These are phyloP conservation scores for Macrosoma leucophasiata DNA, from an alignment of 2,888 invertebrate species.

Conservation along the genomic window DNA sequence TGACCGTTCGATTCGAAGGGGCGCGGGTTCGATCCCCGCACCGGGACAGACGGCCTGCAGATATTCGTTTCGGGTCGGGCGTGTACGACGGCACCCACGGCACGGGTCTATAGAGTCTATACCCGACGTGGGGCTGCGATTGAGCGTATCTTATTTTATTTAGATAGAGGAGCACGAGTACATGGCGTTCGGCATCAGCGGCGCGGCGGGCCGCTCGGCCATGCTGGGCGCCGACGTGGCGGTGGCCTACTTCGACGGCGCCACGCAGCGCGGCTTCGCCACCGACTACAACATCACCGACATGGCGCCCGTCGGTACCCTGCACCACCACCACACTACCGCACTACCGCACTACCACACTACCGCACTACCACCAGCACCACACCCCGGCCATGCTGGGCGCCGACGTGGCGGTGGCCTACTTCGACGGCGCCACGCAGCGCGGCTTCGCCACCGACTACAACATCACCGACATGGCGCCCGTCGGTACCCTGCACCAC, in stretches of 20 bases:
- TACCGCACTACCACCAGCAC: too few relatives aligned
- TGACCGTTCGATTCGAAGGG: too few relatives aligned
- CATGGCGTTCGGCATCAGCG: constrained; percentile 92
- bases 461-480: constrained; percentile 87
- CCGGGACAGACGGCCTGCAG: too few relatives aligned
- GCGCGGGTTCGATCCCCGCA: too few relatives aligned
- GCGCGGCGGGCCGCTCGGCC: constrained; percentile 79
- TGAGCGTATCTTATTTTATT: neutral
- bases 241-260: constrained; percentile 82
- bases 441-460: constrained; percentile 88
- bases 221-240: constrained; percentile 93
- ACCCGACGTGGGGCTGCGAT: neutral
- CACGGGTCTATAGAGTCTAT: neutral
- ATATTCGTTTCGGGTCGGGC: too few relatives aligned
- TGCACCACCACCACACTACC: too few relatives aligned
- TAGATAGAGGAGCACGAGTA: constrained; percentile 83
- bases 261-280: constrained; percentile 79
- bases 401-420: constrained; percentile 87
- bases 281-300: constrained; percentile 91
- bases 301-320: constrained; percentile 80
- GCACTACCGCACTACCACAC: too few relatives aligned
- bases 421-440: constrained; percentile 76
- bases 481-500: constrained; percentile 70
- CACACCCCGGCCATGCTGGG: too few relatives aligned
- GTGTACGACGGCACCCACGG: too few relatives aligned